These are phyloP conservation scores for Scolanthus callimorphus DNA, from an alignment of 92 coral and sea anemone genomes.

Conservation along the genomic window DNA sequence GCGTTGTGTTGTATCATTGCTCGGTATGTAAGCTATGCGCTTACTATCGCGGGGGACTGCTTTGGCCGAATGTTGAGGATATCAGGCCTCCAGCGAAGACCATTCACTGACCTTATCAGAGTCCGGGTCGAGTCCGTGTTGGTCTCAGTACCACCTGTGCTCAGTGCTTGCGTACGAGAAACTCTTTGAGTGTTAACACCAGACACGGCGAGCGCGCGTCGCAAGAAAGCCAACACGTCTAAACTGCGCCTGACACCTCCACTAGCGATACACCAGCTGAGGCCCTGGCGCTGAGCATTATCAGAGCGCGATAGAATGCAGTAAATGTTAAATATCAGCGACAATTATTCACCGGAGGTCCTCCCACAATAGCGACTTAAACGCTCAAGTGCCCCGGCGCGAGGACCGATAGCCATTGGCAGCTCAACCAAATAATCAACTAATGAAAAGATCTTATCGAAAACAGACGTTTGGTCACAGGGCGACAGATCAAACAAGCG, in stretches of 20 bases:
- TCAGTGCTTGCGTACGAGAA: too few species aligned
- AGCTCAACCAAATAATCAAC: constrained; percentile 22
- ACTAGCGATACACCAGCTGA: too few species aligned
- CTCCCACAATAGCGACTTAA: constrained; percentile 28
- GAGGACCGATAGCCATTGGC: constrained; percentile 16
- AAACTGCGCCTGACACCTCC: too few species aligned
- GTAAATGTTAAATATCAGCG: constrained; percentile 14
- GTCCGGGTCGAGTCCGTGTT: too few species aligned
- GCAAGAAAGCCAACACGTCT: too few species aligned
- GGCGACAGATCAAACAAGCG: not conserved
- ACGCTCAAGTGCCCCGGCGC: constrained; percentile 23
- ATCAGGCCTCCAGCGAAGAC: constrained; percentile 1
- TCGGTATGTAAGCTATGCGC: too few species aligned
- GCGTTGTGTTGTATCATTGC: too few species aligned
- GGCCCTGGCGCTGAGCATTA: not conserved
- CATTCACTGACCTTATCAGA: not conserved
- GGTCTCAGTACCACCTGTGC: too few species aligned
- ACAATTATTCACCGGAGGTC: constrained; percentile 43
- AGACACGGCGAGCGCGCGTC: too few species aligned
- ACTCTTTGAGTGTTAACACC: too few species aligned
- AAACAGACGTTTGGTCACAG: constrained; percentile 13
- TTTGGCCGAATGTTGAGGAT: too few species aligned
- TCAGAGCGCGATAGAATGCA: constrained; percentile 7
- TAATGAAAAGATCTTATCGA: constrained; percentile 40
- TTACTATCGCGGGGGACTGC: too few species aligned